Evolutionary conservation across 2,113 vertebrate species (phyloP).

Genomic region (Vulpes ferrilata): DNA sequence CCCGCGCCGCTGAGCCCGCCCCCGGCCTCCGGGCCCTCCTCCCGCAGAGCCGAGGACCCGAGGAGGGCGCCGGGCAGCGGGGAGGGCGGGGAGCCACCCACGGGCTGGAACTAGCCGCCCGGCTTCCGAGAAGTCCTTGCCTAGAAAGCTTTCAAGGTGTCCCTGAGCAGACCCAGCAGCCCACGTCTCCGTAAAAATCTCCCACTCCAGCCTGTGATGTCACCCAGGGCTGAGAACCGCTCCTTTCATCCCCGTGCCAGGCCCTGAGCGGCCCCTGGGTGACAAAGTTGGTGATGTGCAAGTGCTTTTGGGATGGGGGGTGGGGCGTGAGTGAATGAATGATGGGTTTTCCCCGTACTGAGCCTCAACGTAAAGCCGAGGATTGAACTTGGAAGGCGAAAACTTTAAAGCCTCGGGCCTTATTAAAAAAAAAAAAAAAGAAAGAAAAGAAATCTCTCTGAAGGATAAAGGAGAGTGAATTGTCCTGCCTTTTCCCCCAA

Average conservation of each 20-base stretch:
- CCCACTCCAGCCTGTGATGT: background rate
- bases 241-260: background rate
- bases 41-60: background rate
- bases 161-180: background rate
- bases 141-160: background rate
- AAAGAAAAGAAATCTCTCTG: too few relatives aligned
- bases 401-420: background rate
- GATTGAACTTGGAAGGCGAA: background rate
- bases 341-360: background rate
- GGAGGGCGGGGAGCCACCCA: too few relatives aligned
- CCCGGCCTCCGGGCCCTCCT: rapidly evolving
- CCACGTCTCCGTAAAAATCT: background rate
- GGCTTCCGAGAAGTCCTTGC: background rate
- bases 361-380: background rate
- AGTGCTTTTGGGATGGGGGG: background rate
- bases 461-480: background rate
- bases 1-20: rapidly evolving
- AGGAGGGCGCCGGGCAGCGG: rapidly evolving
- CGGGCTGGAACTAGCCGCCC: background rate
- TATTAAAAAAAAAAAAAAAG: too few relatives aligned
- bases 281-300: background rate
- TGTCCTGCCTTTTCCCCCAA: background rate
- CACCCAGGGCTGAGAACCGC: background rate
- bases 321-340: background rate
- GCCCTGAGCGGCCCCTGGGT: background rate